A percentile compares a stretch with the other conserved stretches of the same genome.
Conservation (phyloP, 2,888 invertebrate genomes). For the Charanyca ferruginea region DNA sequence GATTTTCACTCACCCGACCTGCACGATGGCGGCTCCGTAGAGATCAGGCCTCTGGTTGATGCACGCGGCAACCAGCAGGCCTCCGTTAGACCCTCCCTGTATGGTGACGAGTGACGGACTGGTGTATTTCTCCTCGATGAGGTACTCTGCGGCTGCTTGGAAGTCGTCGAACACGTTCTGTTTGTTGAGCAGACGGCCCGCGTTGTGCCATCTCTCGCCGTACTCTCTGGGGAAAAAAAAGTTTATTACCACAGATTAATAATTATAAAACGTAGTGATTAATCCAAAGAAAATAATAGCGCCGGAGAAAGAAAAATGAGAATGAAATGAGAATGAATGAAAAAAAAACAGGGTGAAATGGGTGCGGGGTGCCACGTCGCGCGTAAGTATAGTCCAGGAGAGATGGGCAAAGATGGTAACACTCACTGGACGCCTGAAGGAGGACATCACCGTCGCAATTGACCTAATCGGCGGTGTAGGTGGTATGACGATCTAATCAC, state of each 20-base stretch:
- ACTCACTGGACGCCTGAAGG: too few relatives aligned
- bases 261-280: too few relatives aligned
- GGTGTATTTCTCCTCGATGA: constrained; percentile 96
- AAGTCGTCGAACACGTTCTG: constrained; percentile 99
- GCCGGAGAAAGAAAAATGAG: too few relatives aligned
- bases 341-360: too few relatives aligned
- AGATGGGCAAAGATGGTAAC: too few relatives aligned
- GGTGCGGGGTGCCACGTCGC: too few relatives aligned
- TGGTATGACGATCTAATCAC: too few relatives aligned
- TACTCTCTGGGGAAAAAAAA: constrained; percentile 94
- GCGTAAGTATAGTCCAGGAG: too few relatives aligned
- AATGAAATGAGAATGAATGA: too few relatives aligned
- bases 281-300: too few relatives aligned
- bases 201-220: constrained; percentile 99
- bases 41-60: constrained; percentile 98
- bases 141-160: constrained; percentile 97
- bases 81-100: constrained; percentile 99
- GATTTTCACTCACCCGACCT: constrained; percentile 95
- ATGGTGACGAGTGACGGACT: constrained; percentile 94
- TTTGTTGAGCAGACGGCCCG: constrained; percentile 97
- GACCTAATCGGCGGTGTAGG: too few relatives aligned
- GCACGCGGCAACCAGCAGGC: constrained; percentile 98
- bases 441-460: too few relatives aligned
- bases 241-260: not conserved
- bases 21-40: constrained; percentile 97